phyloP scores from a whole-genome alignment of 1,140 invertebrate species.

The Odontomachus brunneus region DNA sequence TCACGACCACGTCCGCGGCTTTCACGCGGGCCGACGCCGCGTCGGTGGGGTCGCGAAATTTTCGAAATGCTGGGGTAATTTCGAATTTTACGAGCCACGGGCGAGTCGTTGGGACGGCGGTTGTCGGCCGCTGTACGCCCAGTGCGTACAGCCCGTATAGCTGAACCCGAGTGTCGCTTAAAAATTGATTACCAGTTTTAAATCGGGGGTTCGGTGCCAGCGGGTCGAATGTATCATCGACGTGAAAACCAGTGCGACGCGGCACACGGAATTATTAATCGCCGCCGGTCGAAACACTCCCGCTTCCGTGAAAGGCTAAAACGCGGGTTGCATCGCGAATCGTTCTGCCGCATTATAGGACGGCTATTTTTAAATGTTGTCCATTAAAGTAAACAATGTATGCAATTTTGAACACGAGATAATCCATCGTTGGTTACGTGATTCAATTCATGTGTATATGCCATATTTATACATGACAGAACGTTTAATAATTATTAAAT shows the following conservation, averaged over 20 bases:
- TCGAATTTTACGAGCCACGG: conserved; percentile 52
- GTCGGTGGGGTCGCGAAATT: conserved; percentile 15
- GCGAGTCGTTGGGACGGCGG: conserved; percentile 35
- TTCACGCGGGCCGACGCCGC: conserved; percentile 16
- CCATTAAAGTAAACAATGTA: background rate
- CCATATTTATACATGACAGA: no score
- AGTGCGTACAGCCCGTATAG: background rate
- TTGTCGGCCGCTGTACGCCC: conserved; percentile 6
- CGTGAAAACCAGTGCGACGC: conserved; percentile 18
- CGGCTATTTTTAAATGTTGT: background rate
- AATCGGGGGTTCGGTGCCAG: conserved; percentile 31
- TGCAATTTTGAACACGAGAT: background rate
- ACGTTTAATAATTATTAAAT: no score
- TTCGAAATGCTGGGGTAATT: conserved; percentile 42
- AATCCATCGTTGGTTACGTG: background rate
- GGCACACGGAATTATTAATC: conserved; percentile 48
- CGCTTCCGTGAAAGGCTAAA: conserved; percentile 18
- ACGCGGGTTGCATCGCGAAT: no score
- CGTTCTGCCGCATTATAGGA: background rate
- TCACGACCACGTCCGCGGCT: background rate
- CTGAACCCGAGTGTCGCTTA: conserved; percentile 55
- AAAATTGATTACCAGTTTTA: conserved; percentile 58
- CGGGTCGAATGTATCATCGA: conserved; percentile 43
- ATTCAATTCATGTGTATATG: no score
- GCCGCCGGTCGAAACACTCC: background rate